phyloP scores from a whole-genome alignment of 2,113 vertebrate species.

The Numenius arquata region DNA sequence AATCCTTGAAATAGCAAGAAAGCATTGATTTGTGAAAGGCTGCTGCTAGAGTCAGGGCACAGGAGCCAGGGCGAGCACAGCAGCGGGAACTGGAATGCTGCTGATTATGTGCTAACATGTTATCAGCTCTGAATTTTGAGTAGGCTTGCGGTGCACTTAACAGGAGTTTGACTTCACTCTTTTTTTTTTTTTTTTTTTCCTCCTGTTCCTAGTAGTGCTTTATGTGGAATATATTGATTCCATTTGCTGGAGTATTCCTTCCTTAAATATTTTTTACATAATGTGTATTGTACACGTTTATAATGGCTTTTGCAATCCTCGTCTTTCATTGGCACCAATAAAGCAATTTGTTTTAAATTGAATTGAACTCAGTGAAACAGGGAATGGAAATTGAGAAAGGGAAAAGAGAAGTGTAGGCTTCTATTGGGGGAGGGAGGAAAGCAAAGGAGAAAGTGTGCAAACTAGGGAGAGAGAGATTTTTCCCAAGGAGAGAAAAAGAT shows the following conservation, averaged over 20 bases:
- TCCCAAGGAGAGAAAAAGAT: not conserved
- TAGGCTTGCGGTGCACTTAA: not conserved
- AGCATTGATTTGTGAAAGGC: not conserved
- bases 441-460: not conserved
- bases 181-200: not conserved
- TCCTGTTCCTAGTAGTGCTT: not conserved
- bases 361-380: constrained; percentile 21
- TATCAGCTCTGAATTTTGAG: not conserved
- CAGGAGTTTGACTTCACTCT: not conserved
- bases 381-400: constrained; percentile 7
- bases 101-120: not conserved
- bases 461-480: not conserved
- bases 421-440: not conserved
- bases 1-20: not conserved
- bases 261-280: constrained; percentile 62
- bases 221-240: constrained; percentile 58
- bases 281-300: not conserved
- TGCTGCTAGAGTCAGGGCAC: not conserved
- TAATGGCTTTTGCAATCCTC: constrained; percentile 41
- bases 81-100: not conserved
- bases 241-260: constrained; percentile 56
- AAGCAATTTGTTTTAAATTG: constrained; percentile 60
- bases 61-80: not conserved
- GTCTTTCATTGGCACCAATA: constrained; percentile 42
- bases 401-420: not conserved